Base-by-base conservation (phyloP, 2,113 vertebrate genomes). In the Pterocles gutturalis region DNA sequence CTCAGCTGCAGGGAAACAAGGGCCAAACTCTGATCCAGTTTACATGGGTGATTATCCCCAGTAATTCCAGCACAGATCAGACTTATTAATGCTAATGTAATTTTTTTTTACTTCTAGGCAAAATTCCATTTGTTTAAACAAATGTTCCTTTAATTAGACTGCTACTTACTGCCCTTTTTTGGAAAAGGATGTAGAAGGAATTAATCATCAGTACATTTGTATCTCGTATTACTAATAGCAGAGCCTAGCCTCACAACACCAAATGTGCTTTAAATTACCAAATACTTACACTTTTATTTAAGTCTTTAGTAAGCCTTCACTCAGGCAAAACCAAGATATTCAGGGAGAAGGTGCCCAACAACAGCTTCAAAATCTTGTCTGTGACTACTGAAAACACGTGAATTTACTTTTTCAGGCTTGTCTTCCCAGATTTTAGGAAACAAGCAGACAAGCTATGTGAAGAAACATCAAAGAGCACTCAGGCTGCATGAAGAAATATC, bases 21-120 rank as follows among this genome's bases (percentile, higher is more conserved):
- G 65, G 89, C 80, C 83, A 84, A 81, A 95, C 86, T 90, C 93
- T 89, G 76, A 92, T 89, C 69, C 77, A 67, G 26, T 87, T 91
- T 79, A 79, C 19, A 26, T 12, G 54, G 69, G 29, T 28, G 69
- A 81, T 73, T 22, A 64, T 31, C 7, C 36, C 28, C 46, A 79
- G 25, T 29, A 87, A 82, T 89, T 90, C 43, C 64, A 87, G 55
- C 43, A 71, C 0, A 8, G 69, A 90, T 31, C 17, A 55, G 48
- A 51, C 55, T 83, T 51, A 64, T 43, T 75, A 85, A 76, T 0
- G 5, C 24, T 82, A 25, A 64, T 34, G 33, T 38, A 61, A 17
- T 24, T 57, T 72, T 83, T 58, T 76, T 67, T 71, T 8, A 87
- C 10, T 72, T 85, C 54, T 38, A 86, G 22, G 62, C 51, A 90